A percentile compares a stretch with the other conserved stretches of the same genome.
These are phyloP conservation scores for Watsonalla cultraria DNA, from an alignment of 2,888 invertebrate species.

Conservation along the genomic window DNA sequence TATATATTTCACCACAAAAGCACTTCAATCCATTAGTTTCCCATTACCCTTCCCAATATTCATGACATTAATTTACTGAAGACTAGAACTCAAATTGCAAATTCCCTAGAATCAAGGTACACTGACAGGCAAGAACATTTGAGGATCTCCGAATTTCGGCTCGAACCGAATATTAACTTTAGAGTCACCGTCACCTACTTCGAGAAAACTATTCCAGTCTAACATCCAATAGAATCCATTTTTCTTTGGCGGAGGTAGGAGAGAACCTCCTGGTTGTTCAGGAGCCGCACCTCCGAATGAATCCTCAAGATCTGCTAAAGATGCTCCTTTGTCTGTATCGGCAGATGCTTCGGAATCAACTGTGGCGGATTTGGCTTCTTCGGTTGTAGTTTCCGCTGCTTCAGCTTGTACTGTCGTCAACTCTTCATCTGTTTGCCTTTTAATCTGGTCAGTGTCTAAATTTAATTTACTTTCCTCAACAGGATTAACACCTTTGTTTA, in stretches of 20 bases:
- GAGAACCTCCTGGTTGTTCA: conserved; percentile 77
- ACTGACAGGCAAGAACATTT: conserved; percentile 85
- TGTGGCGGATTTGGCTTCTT: conserved; percentile 29
- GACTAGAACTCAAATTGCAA: conserved; percentile 45
- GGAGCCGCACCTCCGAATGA: conserved; percentile 86
- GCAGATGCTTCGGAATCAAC: conserved; percentile 62
- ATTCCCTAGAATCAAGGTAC: conserved; percentile 77
- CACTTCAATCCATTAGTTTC: neutral
- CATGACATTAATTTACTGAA: conserved; percentile 27
- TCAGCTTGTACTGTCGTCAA: conserved; percentile 24
- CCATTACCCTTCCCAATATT: conserved; percentile 13
- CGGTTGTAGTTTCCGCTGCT: conserved; percentile 25
- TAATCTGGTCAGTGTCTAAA: conserved; percentile 47
- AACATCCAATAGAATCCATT: conserved; percentile 91
- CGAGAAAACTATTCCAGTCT: conserved; percentile 92
- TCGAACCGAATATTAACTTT: conserved; percentile 89
- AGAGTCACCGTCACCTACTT: conserved; percentile 87
- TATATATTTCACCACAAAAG: neutral
- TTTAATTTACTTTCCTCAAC: conserved; percentile 39
- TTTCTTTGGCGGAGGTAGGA: conserved; percentile 81
- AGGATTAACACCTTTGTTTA: conserved; percentile 57
- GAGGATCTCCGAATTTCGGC: conserved; percentile 89
- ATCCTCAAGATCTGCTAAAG: conserved; percentile 83
- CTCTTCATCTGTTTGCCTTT: conserved; percentile 49
- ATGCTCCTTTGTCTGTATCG: conserved; percentile 71